These are phyloP conservation scores for Epizoanthus illoricatus DNA, from an alignment of 92 coral and sea anemone species.

Conservation along the genomic window DNA sequence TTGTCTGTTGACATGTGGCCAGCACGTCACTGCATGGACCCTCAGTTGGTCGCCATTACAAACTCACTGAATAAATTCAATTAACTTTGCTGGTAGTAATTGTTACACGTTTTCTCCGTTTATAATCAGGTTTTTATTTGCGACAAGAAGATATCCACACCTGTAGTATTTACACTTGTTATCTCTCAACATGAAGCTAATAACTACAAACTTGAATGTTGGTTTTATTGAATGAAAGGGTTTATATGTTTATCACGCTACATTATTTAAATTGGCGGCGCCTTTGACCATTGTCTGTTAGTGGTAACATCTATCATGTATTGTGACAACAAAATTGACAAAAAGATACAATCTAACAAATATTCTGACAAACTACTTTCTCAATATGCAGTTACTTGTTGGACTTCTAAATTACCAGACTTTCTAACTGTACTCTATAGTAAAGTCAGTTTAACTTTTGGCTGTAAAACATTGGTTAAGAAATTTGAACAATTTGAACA, in stretches of 20 bases:
- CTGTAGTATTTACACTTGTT: neutral
- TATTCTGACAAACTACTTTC: neutral
- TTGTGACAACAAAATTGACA: neutral
- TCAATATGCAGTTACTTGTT: neutral
- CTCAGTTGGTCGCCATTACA: neutral
- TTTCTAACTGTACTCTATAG: neutral
- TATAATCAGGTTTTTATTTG: neutral
- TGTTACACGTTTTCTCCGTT: neutral
- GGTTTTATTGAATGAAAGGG: constrained; percentile 5
- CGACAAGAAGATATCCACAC: neutral
- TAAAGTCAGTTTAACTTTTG: neutral
- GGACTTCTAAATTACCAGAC: neutral
- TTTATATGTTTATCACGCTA: constrained; percentile 14
- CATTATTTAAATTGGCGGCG: constrained; percentile 5
- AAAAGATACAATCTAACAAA: constrained; percentile 30
- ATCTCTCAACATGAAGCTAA: neutral
- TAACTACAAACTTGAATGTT: neutral
- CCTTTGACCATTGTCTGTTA: neutral
- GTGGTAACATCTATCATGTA: neutral
- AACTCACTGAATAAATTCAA: neutral
- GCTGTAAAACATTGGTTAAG: neutral
- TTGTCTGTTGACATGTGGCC: neutral
- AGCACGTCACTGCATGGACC: neutral
- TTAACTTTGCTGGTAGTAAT: neutral
- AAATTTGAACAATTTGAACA: constrained; percentile 5